phyloP scores from a whole-genome alignment of 2,888 invertebrate species.

The Plagodis pulveraria region DNA sequence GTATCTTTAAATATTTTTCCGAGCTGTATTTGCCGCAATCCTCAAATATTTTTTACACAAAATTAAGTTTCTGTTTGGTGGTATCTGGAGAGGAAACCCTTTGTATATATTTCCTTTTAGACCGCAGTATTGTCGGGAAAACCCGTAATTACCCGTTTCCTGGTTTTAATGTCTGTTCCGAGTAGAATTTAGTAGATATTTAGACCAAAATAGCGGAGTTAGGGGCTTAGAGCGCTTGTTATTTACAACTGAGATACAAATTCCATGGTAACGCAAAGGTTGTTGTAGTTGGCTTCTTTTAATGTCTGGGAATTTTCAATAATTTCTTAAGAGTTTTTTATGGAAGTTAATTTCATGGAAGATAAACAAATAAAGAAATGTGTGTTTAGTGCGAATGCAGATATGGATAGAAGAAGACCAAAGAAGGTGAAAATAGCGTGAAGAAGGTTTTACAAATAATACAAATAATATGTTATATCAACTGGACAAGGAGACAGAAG shows the following conservation, averaged over 20 bases:
- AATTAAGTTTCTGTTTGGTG: not conserved
- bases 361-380: no score
- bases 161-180: constrained; percentile 23
- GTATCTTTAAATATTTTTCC: no score
- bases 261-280: not conserved
- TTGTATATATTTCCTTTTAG: constrained; percentile 13
- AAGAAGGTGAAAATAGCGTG: no score
- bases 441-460: no score
- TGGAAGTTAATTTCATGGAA: no score
- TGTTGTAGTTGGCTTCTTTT: no score
- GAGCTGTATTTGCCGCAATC: not conserved
- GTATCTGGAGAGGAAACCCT: constrained; percentile 1
- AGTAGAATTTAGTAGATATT: constrained; percentile 19
- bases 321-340: no score
- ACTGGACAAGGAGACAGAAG: no score
- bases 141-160: constrained; percentile 22
- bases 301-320: no score
- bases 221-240: constrained; percentile 15
- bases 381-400: no score
- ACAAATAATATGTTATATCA: no score
- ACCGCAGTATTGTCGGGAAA: constrained; percentile 12
- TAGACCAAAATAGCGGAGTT: constrained; percentile 11
- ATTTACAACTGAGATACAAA: constrained; percentile 4
- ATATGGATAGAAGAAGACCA: no score
- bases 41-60: not conserved